Evolutionary conservation across 2,113 vertebrate species (phyloP).

Genomic region (Penelope pileata): DNA sequence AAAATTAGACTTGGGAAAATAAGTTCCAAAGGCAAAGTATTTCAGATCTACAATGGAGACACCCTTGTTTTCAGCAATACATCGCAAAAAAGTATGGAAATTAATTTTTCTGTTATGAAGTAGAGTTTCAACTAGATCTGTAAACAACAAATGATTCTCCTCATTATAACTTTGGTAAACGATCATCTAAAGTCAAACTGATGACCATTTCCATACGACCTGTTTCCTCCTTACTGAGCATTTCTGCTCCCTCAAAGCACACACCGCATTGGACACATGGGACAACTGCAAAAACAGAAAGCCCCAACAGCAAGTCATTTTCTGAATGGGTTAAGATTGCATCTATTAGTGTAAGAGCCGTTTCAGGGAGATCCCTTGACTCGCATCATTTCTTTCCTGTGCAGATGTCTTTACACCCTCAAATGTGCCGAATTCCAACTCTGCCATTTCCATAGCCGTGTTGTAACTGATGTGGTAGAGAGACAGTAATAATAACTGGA

Average conservation of each 20-base stretch:
- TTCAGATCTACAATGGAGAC: background rate
- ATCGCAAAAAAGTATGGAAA: background rate
- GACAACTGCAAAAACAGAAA: background rate
- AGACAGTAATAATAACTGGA: background rate
- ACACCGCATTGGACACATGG: too few species aligned
- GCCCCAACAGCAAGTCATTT: background rate
- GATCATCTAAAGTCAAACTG: too few species aligned
- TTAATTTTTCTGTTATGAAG: background rate
- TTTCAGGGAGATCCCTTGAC: background rate
- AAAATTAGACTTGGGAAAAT: background rate
- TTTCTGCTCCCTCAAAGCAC: background rate
- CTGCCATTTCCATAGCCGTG: background rate
- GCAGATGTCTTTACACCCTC: background rate
- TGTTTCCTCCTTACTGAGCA: background rate
- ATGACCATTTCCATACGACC: background rate
- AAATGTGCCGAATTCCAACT: background rate
- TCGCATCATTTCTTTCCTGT: background rate
- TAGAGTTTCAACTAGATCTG: background rate
- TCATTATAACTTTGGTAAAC: background rate
- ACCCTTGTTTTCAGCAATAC: background rate
- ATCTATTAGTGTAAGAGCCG: background rate
- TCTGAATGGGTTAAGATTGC: background rate
- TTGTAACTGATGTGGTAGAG: background rate
- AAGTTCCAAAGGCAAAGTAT: background rate
- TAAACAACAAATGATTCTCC: background rate